Percentiles rank a stretch among this genome's conserved stretches.
phyloP scores from a whole-genome alignment of 2,113 vertebrate genomes.

The Actenoides hombroni region DNA sequence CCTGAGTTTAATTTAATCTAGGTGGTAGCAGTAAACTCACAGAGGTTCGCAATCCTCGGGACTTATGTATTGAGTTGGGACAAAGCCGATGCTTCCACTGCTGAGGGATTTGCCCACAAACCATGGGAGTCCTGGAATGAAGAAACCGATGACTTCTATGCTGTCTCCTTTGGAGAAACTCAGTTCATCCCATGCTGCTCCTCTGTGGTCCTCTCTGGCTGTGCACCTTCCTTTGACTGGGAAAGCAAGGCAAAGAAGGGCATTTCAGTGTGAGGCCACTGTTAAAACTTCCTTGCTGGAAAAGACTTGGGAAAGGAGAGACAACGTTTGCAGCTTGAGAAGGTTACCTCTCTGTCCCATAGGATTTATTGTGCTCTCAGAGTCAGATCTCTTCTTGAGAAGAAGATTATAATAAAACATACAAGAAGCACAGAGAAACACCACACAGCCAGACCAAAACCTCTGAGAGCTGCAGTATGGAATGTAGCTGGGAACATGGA shows the following conservation, averaged over 20 bases:
- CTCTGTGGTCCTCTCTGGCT: slow-evolving; percentile 77
- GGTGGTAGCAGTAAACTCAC: slow-evolving; percentile 74
- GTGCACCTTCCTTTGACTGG: slow-evolving; percentile 86
- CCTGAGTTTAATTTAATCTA: neutral
- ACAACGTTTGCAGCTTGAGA: neutral
- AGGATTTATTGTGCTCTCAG: neutral
- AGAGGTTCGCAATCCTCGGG: slow-evolving; percentile 74
- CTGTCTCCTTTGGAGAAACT: slow-evolving; percentile 82
- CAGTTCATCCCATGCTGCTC: slow-evolving; percentile 82
- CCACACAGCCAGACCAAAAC: neutral
- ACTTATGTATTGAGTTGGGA: slow-evolving; percentile 79
- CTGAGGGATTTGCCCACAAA: slow-evolving; percentile 85
- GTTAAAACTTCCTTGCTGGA: neutral
- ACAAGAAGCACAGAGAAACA: neutral
- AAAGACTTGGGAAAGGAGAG: neutral
- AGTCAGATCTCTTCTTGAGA: neutral
- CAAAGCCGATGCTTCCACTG: slow-evolving; percentile 84
- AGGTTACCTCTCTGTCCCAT: neutral
- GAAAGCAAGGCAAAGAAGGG: slow-evolving; percentile 1
- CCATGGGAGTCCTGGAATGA: slow-evolving; percentile 83
- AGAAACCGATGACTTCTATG: slow-evolving; percentile 85
- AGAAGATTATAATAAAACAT: neutral
- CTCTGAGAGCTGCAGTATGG: neutral
- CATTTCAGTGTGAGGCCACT: neutral
- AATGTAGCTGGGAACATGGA: neutral